These are phyloP conservation scores for Eonycteris spelaea DNA, from an alignment of 2,113 vertebrate species.

Conservation along the genomic window DNA sequence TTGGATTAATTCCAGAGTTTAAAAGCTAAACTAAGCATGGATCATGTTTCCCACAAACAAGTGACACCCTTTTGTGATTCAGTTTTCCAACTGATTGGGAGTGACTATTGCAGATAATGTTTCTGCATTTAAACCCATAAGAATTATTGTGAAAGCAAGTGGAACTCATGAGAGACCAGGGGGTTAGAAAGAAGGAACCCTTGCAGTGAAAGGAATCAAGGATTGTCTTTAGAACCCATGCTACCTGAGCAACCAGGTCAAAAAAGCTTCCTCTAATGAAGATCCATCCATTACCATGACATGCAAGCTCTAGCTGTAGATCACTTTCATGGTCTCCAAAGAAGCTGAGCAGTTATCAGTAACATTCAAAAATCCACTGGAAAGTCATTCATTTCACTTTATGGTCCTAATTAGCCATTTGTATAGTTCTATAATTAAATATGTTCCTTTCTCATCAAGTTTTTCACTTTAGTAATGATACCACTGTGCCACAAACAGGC, in stretches of 20 bases:
- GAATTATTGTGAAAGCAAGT: slow-evolving; percentile 80
- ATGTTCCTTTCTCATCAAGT: slow-evolving; percentile 92
- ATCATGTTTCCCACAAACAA: slow-evolving; percentile 68
- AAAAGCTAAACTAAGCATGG: slow-evolving; percentile 71
- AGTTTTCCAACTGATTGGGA: slow-evolving; percentile 72
- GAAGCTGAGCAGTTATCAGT: slow-evolving; percentile 87
- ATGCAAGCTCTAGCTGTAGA: slow-evolving; percentile 76
- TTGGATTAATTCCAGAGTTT: slow-evolving; percentile 63
- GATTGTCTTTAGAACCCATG: slow-evolving; percentile 84
- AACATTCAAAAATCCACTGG: slow-evolving; percentile 89
- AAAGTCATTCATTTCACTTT: slow-evolving; percentile 92
- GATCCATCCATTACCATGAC: slow-evolving; percentile 84
- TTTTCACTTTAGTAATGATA: slow-evolving; percentile 93
- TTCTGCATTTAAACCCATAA: slow-evolving; percentile 77
- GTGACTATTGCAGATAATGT: slow-evolving; percentile 73
- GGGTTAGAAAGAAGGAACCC: slow-evolving; percentile 80
- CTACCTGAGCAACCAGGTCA: slow-evolving; percentile 91
- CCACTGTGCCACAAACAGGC: slow-evolving; percentile 92
- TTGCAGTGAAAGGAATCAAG: slow-evolving; percentile 83
- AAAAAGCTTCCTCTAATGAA: slow-evolving; percentile 83
- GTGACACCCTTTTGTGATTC: slow-evolving; percentile 60
- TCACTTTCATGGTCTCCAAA: slow-evolving; percentile 88
- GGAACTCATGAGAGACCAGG: slow-evolving; percentile 81
- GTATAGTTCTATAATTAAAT: slow-evolving; percentile 93
- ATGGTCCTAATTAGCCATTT: slow-evolving; percentile 92